phyloP scores from a whole-genome alignment of 2,888 invertebrate genomes.

The Ophion ellenae region DNA sequence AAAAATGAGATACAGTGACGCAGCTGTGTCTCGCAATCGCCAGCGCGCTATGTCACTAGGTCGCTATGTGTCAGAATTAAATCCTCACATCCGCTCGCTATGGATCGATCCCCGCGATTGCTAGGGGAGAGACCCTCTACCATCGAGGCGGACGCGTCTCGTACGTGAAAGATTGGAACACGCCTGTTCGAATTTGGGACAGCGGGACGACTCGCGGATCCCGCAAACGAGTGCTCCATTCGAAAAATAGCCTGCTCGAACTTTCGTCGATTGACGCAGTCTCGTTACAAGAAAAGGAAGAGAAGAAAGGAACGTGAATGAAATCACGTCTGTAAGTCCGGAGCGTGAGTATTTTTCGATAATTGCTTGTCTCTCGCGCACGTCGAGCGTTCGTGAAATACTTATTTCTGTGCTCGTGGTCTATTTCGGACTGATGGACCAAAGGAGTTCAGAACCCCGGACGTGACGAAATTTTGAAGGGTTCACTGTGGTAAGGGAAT shows the following conservation, averaged over 20 bases:
- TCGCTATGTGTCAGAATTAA: not conserved
- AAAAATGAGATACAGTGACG: not conserved
- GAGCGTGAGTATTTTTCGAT: not conserved
- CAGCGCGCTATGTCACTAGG: not conserved
- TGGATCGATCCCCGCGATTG: not conserved
- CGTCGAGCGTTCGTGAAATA: not conserved
- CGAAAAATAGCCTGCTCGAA: not conserved
- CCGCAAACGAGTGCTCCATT: not conserved
- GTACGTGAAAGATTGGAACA: not conserved
- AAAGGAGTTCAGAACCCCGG: too few relatives aligned
- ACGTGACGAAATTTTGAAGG: too few relatives aligned
- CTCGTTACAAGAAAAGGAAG: not conserved
- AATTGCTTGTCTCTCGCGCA: not conserved
- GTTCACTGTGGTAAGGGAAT: too few relatives aligned
- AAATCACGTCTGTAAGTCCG: not conserved
- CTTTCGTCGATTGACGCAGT: not conserved
- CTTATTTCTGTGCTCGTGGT: not conserved
- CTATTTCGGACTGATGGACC: not conserved
- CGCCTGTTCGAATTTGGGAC: not conserved
- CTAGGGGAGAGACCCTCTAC: not conserved
- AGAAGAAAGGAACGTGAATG: not conserved
- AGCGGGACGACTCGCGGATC: not conserved
- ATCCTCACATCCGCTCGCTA: not conserved
- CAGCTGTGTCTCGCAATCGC: not conserved
- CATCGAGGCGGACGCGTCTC: not conserved